Base-by-base conservation (phyloP, 2,113 vertebrate species). In the Cinclus cinclus region DNA sequence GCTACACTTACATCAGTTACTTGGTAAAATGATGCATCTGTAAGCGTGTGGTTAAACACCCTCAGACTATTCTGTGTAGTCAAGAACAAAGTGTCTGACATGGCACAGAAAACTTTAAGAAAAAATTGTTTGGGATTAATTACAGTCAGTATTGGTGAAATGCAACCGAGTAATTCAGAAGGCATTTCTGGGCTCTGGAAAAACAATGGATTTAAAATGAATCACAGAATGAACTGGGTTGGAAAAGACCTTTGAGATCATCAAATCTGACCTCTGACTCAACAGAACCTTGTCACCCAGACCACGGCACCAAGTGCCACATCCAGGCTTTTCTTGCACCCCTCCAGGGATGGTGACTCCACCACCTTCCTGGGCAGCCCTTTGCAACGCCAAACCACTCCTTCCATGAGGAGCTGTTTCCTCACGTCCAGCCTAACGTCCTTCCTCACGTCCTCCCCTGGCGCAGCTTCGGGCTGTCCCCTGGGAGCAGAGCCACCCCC, bases 81-180 rank as follows among this genome's bases (percentile, higher is more conserved):
- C 1, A 3, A 47, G 59, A 64, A 55, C 37, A 80, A 62, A 62
- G 39, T 0, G 0, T 10, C 46, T 25, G 13, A 46, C 10, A 0
- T 0, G 7, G 46, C 50, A 39, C 39, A 68, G 27, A 9, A 75
- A 82, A 14, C 2, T 3, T 17, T 7, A 67, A 42, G 23, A 9
- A 64, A n/a, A 64, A n/a, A 24, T 13, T 47, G 20, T 53, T 20
- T 41, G 49, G 50, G 44, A 55, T 28, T 31, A 47, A 1, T 3
- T 59, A 53, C 11, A n/a, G 44, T 2, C 58, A 71, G 35, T 13
- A 35, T 1, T 13, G 74, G 12, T 15, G 6, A 87, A 84, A 59
- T n/a, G 13, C 2, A 7, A 42, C 7, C 28, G 8, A 35, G 5
- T 59, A 13, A 52, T 15, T 60, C 17, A 62, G n/a, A 17, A 31